Conservation (phyloP, 2,113 vertebrate genomes). For the Colaptes auratus region DNA sequence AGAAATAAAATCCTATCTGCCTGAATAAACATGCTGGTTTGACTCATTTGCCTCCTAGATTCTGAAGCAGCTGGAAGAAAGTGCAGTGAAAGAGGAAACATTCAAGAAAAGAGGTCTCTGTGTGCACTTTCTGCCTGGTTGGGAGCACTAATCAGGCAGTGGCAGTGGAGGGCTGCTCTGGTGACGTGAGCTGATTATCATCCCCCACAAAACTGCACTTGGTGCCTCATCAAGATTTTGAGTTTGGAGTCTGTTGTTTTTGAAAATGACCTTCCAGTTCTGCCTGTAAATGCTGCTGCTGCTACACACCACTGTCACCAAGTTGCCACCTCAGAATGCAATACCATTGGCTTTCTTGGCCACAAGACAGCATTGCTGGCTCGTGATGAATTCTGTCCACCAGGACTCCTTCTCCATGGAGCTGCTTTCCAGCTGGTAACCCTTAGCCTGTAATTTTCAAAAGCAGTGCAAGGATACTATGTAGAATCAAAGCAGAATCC, state of each 20-base stretch:
- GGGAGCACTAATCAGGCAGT: background rate
- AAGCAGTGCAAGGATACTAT: background rate
- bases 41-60: background rate
- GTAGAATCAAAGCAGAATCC: background rate
- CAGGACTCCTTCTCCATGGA: too few species aligned
- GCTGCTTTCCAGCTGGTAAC: too few species aligned
- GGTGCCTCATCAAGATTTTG: background rate
- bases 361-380: too few species aligned
- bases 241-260: background rate
- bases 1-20: background rate
- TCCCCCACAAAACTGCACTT: background rate
- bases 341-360: too few species aligned
- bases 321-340: background rate
- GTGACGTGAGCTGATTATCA: background rate
- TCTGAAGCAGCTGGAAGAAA: background rate
- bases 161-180: background rate
- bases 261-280: background rate
- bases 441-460: background rate
- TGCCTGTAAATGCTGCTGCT: background rate
- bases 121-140: background rate
- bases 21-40: background rate
- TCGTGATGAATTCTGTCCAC: too few species aligned
- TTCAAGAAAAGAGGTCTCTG: background rate
- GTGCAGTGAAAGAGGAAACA: background rate
- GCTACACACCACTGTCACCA: background rate